Conservation (phyloP, 2,113 vertebrate genomes). For the Piaya cayana region DNA sequence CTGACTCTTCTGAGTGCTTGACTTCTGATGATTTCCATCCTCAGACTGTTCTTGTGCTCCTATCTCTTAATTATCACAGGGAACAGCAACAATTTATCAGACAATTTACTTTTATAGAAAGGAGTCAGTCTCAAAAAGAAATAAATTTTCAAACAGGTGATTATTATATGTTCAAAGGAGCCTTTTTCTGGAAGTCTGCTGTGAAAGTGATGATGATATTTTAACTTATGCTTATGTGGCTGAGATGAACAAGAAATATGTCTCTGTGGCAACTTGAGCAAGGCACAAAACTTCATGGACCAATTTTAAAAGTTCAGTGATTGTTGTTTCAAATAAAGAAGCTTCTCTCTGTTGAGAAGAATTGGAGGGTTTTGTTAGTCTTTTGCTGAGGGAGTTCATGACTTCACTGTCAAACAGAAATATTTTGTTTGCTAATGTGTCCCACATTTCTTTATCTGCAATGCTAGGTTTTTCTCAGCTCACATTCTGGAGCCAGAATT, state of each 20-base stretch:
- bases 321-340: background rate
- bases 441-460: background rate
- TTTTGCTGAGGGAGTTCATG: background rate
- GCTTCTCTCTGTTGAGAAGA: background rate
- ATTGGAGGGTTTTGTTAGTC: background rate
- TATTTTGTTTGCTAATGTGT: background rate
- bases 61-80: accelerated
- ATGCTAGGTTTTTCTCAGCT: background rate
- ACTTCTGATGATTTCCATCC: background rate
- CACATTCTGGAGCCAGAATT: background rate
- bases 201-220: background rate
- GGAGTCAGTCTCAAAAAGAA: background rate
- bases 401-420: background rate
- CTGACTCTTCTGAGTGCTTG: accelerated
- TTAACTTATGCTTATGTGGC: background rate
- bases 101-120: background rate
- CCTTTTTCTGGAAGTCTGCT: background rate
- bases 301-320: background rate
- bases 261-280: background rate
- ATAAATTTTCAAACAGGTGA: background rate
- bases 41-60: background rate
- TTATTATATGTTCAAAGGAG: background rate
- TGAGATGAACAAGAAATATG: background rate
- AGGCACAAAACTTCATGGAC: background rate
- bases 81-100: background rate